Evolutionary conservation across 2,113 vertebrate genomes (phyloP).

Genomic region (Pimephales promelas): DNA sequence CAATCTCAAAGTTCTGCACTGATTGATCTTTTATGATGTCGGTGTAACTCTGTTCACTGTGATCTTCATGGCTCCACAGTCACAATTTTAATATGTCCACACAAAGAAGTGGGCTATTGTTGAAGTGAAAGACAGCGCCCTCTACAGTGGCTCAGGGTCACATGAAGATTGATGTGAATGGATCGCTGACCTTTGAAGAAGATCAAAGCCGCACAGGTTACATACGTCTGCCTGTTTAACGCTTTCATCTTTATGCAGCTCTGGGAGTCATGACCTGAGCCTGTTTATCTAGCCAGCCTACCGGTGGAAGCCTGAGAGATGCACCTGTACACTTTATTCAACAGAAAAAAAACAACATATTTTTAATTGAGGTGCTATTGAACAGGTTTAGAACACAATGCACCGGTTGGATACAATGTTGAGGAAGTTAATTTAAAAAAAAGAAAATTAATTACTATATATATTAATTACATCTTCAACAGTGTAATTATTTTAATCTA

Average conservation of each 20-base stretch:
- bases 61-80: constrained; percentile 20
- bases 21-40: constrained; percentile 18
- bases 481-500: too few relatives aligned
- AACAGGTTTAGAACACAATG: background rate
- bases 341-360: constrained; percentile 10
- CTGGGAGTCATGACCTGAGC: constrained; percentile 61
- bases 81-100: constrained; percentile 3
- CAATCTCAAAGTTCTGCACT: background rate
- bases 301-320: constrained; percentile 37
- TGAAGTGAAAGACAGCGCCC: constrained; percentile 63
- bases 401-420: background rate
- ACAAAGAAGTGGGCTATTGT: constrained; percentile 43
- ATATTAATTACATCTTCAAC: too few relatives aligned
- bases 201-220: constrained; percentile 75
- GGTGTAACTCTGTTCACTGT: constrained; percentile 5
- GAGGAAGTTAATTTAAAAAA: too few relatives aligned
- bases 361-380: background rate
- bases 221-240: constrained; percentile 68
- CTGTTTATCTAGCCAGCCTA: constrained; percentile 64
- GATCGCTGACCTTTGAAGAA: constrained; percentile 71
- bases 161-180: constrained; percentile 69
- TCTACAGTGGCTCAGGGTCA: constrained; percentile 60
- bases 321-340: constrained; percentile 33
- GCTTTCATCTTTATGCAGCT: constrained; percentile 71
- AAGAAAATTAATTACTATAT: too few relatives aligned